Evolutionary conservation across 2,113 vertebrate genomes (phyloP).

Genomic region (Clinocottus analis): DNA sequence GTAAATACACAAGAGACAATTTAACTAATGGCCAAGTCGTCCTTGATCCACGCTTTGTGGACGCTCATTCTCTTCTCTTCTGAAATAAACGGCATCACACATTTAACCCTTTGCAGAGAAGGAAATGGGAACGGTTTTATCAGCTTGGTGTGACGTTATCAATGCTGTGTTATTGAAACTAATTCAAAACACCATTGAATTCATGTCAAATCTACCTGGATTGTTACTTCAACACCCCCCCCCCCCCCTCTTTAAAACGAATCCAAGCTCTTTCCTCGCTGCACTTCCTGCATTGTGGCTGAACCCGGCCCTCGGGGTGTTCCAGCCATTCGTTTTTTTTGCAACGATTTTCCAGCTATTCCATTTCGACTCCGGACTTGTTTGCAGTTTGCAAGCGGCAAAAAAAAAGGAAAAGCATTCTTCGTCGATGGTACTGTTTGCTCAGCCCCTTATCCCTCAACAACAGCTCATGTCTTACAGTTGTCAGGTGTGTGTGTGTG

Average conservation of each 20-base stretch:
- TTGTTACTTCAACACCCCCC: neutral
- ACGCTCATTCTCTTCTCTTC: neutral
- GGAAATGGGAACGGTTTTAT: neutral
- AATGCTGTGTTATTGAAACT: neutral
- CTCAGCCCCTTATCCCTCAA: conserved; percentile 29
- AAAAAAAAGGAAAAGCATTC: conserved; percentile 57
- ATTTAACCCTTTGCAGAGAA: neutral
- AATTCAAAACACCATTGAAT: neutral
- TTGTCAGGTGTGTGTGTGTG: neutral
- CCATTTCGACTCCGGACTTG: conserved; percentile 26
- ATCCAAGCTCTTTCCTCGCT: neutral
- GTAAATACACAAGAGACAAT: neutral
- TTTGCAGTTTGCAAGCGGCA: conserved; percentile 30
- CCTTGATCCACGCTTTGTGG: no score
- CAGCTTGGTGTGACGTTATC: neutral
- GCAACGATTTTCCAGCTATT: conserved; percentile 22
- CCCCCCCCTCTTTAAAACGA: no score
- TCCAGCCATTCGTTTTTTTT: conserved; percentile 24
- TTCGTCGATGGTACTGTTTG: conserved; percentile 41
- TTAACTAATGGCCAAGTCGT: no score
- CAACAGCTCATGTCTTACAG: conserved; percentile 30
- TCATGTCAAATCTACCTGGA: neutral
- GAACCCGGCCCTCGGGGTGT: conserved; percentile 49
- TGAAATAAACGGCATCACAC: neutral
- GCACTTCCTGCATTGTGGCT: neutral